These are phyloP conservation scores for Esperia sulphurella DNA, from an alignment of 2,888 invertebrate species.

Conservation along the genomic window DNA sequence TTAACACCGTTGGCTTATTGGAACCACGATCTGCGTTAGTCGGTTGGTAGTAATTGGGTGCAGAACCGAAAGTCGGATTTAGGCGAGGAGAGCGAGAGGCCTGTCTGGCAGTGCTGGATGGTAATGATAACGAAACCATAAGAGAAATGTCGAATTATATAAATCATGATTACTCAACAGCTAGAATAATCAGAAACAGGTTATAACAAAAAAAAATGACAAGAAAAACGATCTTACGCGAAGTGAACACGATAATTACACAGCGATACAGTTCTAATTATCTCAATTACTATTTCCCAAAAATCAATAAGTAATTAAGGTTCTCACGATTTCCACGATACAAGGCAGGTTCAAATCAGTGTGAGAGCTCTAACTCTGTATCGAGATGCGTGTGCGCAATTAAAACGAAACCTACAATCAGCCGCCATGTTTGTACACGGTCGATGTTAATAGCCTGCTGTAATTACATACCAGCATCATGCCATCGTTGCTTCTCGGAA, in stretches of 20 bases:
- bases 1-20: too few species aligned
- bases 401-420: slow-evolving; percentile 78
- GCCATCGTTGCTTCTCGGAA: slow-evolving; percentile 73
- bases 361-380: slow-evolving; percentile 62
- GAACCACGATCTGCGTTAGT: too few species aligned
- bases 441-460: slow-evolving; percentile 75
- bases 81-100: too few species aligned
- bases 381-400: slow-evolving; percentile 77
- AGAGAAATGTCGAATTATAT: too few species aligned
- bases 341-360: slow-evolving; percentile 47
- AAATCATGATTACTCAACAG: too few species aligned
- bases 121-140: too few species aligned
- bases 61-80: too few species aligned
- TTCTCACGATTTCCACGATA: slow-evolving; percentile 63
- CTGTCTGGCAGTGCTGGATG: too few species aligned
- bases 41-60: too few species aligned
- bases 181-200: too few species aligned
- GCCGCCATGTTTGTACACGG: slow-evolving; percentile 79
- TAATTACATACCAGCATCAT: slow-evolving; percentile 76
- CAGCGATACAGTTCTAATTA: slow-evolving; percentile 10
- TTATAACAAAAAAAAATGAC: too few species aligned
- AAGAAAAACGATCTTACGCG: slow-evolving; percentile 9
- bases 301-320: slow-evolving; percentile 66
- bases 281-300: slow-evolving; percentile 24
- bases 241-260: slow-evolving; percentile 2